These are phyloP conservation scores for Microdon myrmicae DNA, from an alignment of 2,888 invertebrate species.

Conservation along the genomic window DNA sequence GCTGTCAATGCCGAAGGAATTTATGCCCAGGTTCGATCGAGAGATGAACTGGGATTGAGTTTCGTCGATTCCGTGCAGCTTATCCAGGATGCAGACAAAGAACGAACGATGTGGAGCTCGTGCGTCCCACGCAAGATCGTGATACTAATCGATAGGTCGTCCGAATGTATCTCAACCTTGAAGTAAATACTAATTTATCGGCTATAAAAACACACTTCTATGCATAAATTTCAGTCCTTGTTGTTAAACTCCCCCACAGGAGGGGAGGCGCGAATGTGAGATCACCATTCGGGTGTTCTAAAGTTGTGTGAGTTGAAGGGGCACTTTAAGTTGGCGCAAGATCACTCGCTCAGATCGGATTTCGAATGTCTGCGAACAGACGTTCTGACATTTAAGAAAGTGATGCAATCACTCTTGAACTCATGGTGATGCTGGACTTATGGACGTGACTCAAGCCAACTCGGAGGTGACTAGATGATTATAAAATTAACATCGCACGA, in stretches of 20 bases:
- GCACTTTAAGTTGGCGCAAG: slow-evolving; percentile 19
- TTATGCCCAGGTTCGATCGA: slow-evolving; percentile 26
- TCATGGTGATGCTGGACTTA: slow-evolving; percentile 17
- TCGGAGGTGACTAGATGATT: slow-evolving; percentile 44
- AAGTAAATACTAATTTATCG: slow-evolving; percentile 48
- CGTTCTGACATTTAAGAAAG: slow-evolving; percentile 48
- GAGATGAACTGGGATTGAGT: slow-evolving; percentile 26
- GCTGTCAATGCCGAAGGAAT: slow-evolving; percentile 34
- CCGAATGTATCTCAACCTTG: slow-evolving; percentile 44
- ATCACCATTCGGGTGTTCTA: no score
- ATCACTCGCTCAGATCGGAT: slow-evolving; percentile 38
- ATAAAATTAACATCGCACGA: slow-evolving; percentile 48
- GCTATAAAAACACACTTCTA: slow-evolving; percentile 41
- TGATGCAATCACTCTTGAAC: slow-evolving; percentile 43
- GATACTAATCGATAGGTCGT: slow-evolving; percentile 50
- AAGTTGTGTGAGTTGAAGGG: no score
- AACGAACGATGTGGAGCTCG: slow-evolving; percentile 1
- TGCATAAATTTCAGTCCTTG: slow-evolving; percentile 47
- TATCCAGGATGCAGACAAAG: neutral
- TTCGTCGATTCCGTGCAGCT: slow-evolving; percentile 13
- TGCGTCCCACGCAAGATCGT: slow-evolving; percentile 41
- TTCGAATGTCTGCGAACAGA: slow-evolving; percentile 32
- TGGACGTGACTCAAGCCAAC: slow-evolving; percentile 34
- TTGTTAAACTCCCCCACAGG: no score
- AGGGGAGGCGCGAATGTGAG: no score